Evolutionary conservation across 92 coral and sea anemone species (phyloP).

Genomic region (Paragorgia papillata): DNA sequence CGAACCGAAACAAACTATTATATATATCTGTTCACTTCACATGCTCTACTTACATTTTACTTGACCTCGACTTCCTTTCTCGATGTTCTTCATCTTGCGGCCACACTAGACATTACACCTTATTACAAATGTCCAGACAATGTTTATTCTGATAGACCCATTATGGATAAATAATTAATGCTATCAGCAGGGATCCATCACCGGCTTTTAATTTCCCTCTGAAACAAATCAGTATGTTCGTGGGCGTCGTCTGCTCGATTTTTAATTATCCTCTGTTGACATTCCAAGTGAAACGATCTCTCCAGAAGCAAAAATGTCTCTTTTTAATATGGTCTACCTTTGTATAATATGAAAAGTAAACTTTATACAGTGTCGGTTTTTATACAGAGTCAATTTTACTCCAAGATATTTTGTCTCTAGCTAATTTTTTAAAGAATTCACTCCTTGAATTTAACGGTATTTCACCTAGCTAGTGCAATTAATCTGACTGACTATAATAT

Average conservation of each 20-base stretch:
- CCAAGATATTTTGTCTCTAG: no score
- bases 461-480: no score
- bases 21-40: no score
- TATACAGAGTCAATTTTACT: no score
- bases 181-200: not conserved
- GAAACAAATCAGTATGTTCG: not conserved
- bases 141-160: not conserved
- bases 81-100: no score
- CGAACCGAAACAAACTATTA: no score
- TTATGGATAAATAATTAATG: not conserved
- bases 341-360: no score
- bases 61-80: not conserved
- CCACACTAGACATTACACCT: not conserved
- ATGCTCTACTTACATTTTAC: not conserved
- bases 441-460: no score
- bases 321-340: no score
- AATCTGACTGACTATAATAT: no score
- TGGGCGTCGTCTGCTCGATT: not conserved
- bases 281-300: not conserved
- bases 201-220: not conserved
- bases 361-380: no score
- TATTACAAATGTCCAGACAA: not conserved
- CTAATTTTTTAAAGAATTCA: no score
- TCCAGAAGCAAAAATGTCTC: not conserved
- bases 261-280: not conserved